Conservation (phyloP, 23 tunicate genomes). For the Halocynthia roretzi region DNA sequence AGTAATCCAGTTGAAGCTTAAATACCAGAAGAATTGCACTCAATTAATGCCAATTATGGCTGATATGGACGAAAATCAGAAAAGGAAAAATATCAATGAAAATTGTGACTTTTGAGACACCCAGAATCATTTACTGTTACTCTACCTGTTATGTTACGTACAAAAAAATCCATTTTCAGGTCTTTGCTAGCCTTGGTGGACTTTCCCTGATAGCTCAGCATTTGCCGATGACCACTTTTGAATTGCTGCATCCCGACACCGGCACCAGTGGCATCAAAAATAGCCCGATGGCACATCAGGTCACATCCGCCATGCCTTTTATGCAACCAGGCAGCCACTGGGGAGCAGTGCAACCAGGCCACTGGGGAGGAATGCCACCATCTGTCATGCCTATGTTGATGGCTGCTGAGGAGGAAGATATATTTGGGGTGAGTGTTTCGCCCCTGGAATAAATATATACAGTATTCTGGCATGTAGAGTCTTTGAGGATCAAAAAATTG, state of each 20-base stretch:
- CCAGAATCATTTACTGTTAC: neutral
- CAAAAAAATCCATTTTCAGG: neutral
- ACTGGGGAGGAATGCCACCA: neutral
- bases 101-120: neutral
- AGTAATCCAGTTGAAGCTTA: neutral
- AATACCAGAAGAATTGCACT: neutral
- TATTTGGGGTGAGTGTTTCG: conserved; percentile 8
- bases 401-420: conserved; percentile 16
- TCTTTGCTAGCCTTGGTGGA: conserved; percentile 11
- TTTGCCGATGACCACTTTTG: conserved; percentile 10
- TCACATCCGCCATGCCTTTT: too few species aligned
- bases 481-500: too few species aligned
- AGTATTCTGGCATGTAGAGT: too few species aligned
- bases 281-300: too few species aligned
- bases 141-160: neutral
- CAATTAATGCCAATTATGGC: neutral
- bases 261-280: conserved; percentile 2
- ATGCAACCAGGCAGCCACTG: too few species aligned
- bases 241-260: neutral
- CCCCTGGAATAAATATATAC: neutral
- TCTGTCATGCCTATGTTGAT: neutral
- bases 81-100: too few species aligned
- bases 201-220: conserved; percentile 7
- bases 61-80: too few species aligned
- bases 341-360: neutral